Base-by-base conservation (phyloP, 2,888 invertebrate species). In the Hyalella azteca region DNA sequence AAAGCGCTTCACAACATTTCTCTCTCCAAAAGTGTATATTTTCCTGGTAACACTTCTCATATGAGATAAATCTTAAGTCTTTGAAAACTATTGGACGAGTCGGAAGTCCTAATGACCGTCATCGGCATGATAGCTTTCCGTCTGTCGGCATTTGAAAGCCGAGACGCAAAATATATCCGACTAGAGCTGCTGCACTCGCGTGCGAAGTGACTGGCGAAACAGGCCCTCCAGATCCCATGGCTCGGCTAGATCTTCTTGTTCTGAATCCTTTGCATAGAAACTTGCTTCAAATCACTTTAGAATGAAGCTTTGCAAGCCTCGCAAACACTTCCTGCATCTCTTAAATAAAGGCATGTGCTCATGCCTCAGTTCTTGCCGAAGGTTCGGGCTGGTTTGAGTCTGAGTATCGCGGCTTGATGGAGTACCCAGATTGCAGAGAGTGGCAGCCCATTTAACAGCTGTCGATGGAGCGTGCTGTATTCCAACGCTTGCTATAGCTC, bases 401-500 rank as follows among this genome's bases (percentile, higher is more conserved):
- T 1, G 39, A 54, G 66, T 29, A 36, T 66, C n/a, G 39, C 22
- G 66, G 66, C 66, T 32, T 66, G 66, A 66, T 66, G 66, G 66
- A 66, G 66, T 1, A 66, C 39, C 66, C 32, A 66, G 66, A 66
- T 66, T 66, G 66, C 66, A 66, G 66, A 2, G 36, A 66, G 66
- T 66, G 66, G 66, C 66, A 66, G 66, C 36, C 39, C 66, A 66
- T 66, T 66, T 66, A 66, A 66, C 66, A 66, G 66, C 66, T 66
- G 66, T 66, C 66, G 66, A 66, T 66, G 66, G 66, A 66, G 36
- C 66, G 29, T 66, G 66, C 66, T 66, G 66, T 66, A 66, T 66
- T 66, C 66, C 66, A 66, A 19, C 66, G 36, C 36, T 66, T 15
- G 36, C 66, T 66, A 66, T 36, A 66, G 66, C 66, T 66, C 66